Base-by-base conservation (phyloP, 2,797 vertebrate genomes). In the Peromyscus melanophrys region DNA sequence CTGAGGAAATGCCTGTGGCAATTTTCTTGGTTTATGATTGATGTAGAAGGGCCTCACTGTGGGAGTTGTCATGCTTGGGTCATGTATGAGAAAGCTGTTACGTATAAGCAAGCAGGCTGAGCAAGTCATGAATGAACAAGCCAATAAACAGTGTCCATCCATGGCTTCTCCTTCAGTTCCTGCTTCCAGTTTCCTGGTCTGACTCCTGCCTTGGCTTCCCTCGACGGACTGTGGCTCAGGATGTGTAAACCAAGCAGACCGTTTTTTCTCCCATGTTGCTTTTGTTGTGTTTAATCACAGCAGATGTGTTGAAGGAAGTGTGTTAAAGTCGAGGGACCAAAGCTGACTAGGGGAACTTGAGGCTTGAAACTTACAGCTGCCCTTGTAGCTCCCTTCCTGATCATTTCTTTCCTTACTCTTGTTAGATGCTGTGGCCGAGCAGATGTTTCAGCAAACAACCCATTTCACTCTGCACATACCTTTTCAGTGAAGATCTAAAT, bases 361-460 rank as follows among this genome's bases (percentile, higher is more conserved):
- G 43, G 82, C 78, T 95, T 87, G 63, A 76, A 8, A 40, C 1
- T 37, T 4, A 40, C 1, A 91, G 11, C 67, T 94, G 83, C 52
- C 88, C 25, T 78, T 78, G 61, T 55, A 77, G 84, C 75, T 89
- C 23, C 25, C 23, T 55, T 86, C 29, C 55, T 95, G 46, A 69
- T 55, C 16, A 23, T 96, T 97, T 83, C 23, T 57, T 83, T 31
- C 65, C 29, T 59, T 34, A 37, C 10, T 85, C 59, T 96, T 86
- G 8, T 37, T 92, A 17, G 73, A 95, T 37, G n/a, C 86, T 65
- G 87, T 65, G 95, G 55, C 61, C 34, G 52, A 89, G 89, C 87
- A 98, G 75, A 67, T 95, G 55, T 97, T 98, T 96, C n/a, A 97
- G 81, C 52, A 95, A 97, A 97, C 90, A 71, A 71, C 71, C 4